A percentile compares a stretch with the other conserved stretches of the same genome.
phyloP scores from a whole-genome alignment of 35 echinoderm and acorn worm species.

The Hemicentrotus pulcherrimus region DNA sequence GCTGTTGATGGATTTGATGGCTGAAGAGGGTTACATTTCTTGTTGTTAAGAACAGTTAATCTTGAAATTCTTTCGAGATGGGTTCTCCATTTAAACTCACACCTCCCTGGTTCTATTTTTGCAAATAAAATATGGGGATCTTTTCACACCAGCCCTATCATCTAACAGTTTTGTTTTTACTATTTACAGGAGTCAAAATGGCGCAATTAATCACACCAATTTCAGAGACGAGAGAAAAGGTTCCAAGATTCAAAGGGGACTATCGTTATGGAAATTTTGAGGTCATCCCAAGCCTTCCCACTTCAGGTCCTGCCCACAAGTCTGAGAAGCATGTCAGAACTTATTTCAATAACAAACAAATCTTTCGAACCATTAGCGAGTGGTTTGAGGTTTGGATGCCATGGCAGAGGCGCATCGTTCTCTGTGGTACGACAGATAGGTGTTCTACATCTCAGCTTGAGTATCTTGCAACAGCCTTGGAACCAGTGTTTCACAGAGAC shows the following conservation, averaged over 20 bases:
- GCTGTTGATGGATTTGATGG: too few relatives aligned
- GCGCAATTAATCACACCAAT: constrained; percentile 40
- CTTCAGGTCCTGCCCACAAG: constrained; percentile 8
- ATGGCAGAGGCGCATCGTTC: constrained; percentile 79
- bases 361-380: constrained; percentile 75
- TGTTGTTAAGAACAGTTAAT: too few relatives aligned
- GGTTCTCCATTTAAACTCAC: too few relatives aligned
- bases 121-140: too few relatives aligned
- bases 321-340: constrained; percentile 52
- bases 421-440: constrained; percentile 85
- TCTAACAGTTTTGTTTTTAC: neutral
- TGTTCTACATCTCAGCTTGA: constrained; percentile 78
- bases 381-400: constrained; percentile 97
- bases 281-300: neutral
- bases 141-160: too few relatives aligned
- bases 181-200: constrained; percentile 14
- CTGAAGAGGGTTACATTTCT: too few relatives aligned
- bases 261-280: constrained; percentile 68
- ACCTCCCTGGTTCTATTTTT: too few relatives aligned
- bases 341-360: constrained; percentile 70
- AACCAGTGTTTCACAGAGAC: constrained; percentile 96
- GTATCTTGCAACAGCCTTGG: constrained; percentile 88
- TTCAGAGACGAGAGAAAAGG: constrained; percentile 30
- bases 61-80: too few relatives aligned
- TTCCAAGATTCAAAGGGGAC: neutral